These are phyloP conservation scores for Typhlomys cinereus DNA, from an alignment of 2,113 vertebrate genomes.

Conservation along the genomic window DNA sequence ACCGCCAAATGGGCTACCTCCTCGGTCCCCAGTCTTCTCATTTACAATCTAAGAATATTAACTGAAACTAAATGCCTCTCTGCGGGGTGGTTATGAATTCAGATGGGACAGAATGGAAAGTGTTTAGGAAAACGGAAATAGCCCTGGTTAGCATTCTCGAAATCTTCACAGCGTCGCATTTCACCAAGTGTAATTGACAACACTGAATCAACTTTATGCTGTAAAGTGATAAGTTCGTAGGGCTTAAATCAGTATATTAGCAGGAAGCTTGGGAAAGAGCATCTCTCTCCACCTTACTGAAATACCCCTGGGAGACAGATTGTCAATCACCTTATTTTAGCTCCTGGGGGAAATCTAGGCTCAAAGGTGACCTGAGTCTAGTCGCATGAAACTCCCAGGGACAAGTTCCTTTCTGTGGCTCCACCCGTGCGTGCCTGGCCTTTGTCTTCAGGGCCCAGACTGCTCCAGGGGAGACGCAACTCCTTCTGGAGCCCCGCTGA, in stretches of 20 bases:
- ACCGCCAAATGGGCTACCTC: not conserved
- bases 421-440: conserved; percentile 22
- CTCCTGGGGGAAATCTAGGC: conserved; percentile 11
- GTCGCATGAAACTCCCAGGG: not conserved
- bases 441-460: not conserved
- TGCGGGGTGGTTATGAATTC: not conserved
- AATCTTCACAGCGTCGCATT: not conserved
- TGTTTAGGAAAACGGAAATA: not conserved
- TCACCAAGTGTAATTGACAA: conserved; percentile 14
- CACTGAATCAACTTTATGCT: not conserved
- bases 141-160: not conserved
- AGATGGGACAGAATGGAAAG: not conserved
- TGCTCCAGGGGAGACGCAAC: conserved; percentile 32
- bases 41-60: not conserved
- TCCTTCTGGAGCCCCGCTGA: not conserved
- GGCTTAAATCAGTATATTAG: not conserved
- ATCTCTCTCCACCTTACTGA: conserved; percentile 37
- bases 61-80: not conserved
- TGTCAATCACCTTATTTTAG: conserved; percentile 11
- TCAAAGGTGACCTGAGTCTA: conserved; percentile 19
- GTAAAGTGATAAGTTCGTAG: not conserved
- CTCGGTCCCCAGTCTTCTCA: not conserved
- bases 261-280: not conserved
- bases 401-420: not conserved
- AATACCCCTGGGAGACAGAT: conserved; percentile 24